Conservation (phyloP, 2,888 invertebrate genomes). For the Macaria liturata region DNA sequence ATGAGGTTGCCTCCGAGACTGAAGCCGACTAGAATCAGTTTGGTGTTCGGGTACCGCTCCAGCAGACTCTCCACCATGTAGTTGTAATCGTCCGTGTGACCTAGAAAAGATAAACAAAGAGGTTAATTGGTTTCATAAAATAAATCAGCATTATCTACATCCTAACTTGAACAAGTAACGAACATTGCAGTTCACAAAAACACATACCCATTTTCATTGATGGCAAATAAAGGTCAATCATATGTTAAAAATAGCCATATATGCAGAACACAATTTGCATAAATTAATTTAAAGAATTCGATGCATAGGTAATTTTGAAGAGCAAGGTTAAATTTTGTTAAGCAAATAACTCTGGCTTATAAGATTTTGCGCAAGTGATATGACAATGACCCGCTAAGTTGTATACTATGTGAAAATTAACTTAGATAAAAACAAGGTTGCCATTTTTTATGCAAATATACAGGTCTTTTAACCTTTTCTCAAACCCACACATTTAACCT, state of each 20-base stretch:
- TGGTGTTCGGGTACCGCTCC: conserved; percentile 89
- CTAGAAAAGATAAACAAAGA: conserved; percentile 69
- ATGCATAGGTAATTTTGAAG: conserved; percentile 11
- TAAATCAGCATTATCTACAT: too few species aligned
- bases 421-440: too few species aligned
- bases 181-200: too few species aligned
- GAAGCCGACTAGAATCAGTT: conserved; percentile 94
- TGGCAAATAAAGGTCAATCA: too few species aligned
- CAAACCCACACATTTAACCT: too few species aligned
- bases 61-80: conserved; percentile 91
- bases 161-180: too few species aligned
- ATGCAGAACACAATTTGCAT: conserved; percentile 1
- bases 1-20: conserved; percentile 97
- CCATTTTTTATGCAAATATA: too few species aligned
- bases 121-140: too few species aligned
- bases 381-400: conserved; percentile 13
- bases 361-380: conserved; percentile 6
- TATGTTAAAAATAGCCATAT: too few species aligned
- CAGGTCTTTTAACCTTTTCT: too few species aligned
- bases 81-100: conserved; percentile 94
- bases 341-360: neutral
- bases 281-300: neutral
- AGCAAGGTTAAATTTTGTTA: conserved; percentile 7
- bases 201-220: too few species aligned
- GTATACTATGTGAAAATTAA: neutral